phyloP scores from a whole-genome alignment of 2,113 vertebrate species.

The Etheostoma cragini region DNA sequence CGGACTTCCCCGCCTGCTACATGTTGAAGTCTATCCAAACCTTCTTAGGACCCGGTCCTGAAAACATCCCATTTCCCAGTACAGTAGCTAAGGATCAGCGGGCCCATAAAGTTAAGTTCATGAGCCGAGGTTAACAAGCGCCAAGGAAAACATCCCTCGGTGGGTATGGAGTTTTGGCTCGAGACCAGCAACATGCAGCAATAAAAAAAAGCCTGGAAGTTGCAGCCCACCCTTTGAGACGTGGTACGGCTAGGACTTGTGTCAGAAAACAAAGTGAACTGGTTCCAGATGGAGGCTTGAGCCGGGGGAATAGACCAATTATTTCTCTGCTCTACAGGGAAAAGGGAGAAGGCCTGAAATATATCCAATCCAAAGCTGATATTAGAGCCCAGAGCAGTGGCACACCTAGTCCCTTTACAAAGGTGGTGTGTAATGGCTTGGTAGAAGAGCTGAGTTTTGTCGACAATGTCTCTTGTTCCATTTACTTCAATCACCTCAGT shows the following conservation, averaged over 20 bases:
- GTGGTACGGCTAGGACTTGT: constrained; percentile 5
- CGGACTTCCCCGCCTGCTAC: no score
- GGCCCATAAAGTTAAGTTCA: neutral
- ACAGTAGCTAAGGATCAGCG: neutral
- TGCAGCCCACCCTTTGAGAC: neutral
- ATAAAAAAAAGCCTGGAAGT: constrained; percentile 29
- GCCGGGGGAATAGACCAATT: constrained; percentile 67
- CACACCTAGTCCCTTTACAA: constrained; percentile 29
- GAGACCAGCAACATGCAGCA: neutral
- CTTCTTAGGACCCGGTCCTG: neutral
- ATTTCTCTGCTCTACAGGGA: constrained; percentile 45
- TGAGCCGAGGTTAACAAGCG: constrained; percentile 17
- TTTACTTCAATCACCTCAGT: neutral
- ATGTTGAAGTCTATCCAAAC: neutral
- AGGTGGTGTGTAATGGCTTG: neutral
- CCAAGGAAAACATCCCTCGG: constrained; percentile 4
- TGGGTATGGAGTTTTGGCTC: constrained; percentile 18
- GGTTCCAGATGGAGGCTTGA: constrained; percentile 45
- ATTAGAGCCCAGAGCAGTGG: constrained; percentile 29
- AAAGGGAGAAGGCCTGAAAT: constrained; percentile 12
- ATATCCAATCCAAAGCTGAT: constrained; percentile 9
- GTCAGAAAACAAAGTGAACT: constrained; percentile 40
- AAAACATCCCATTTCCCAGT: neutral
- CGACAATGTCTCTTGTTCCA: no score
- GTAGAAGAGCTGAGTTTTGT: neutral